A percentile compares a stretch with the other conserved stretches of the same genome.
phyloP scores from a whole-genome alignment of 2,113 vertebrate species.

The Syngnathus floridae region DNA sequence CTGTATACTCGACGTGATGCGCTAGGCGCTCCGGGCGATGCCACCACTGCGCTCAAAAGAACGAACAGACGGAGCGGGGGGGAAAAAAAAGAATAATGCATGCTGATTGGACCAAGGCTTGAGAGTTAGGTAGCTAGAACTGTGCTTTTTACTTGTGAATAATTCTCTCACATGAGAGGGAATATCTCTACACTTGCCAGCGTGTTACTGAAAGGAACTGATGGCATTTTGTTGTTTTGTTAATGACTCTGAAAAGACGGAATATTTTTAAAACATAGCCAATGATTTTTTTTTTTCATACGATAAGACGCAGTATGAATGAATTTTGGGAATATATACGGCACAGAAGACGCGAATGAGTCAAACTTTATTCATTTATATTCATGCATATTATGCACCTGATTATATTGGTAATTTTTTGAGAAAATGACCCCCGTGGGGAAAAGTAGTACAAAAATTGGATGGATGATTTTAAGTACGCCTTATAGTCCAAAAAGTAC shows the following conservation, averaged over 20 bases:
- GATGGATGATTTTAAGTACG: too few relatives aligned
- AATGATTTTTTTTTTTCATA: too few relatives aligned
- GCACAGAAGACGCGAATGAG: too few relatives aligned
- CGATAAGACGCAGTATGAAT: too few relatives aligned
- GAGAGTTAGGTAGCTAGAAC: conserved; percentile 48
- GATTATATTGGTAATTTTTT: too few relatives aligned
- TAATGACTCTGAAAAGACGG: background rate
- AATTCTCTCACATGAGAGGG: conserved; percentile 57
- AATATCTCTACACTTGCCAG: conserved; percentile 12
- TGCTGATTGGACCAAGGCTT: conserved; percentile 41
- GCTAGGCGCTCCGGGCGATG: conserved; percentile 40
- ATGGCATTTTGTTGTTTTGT: conserved; percentile 36
- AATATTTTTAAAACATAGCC: background rate
- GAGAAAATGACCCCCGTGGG: too few relatives aligned
- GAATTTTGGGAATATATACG: too few relatives aligned
- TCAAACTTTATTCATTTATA: too few relatives aligned
- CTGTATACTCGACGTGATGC: conserved; percentile 38
- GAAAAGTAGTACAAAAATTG: too few relatives aligned
- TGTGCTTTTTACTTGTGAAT: conserved; percentile 48
- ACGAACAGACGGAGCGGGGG: conserved; percentile 39
- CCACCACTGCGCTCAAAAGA: conserved; percentile 36
- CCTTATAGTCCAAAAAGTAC: background rate
- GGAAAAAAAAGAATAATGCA: conserved; percentile 60
- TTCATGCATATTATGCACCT: too few relatives aligned
- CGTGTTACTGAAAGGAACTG: conserved; percentile 15